Conservation (phyloP, 2,113 vertebrate species). For the Pandion haliaetus region DNA sequence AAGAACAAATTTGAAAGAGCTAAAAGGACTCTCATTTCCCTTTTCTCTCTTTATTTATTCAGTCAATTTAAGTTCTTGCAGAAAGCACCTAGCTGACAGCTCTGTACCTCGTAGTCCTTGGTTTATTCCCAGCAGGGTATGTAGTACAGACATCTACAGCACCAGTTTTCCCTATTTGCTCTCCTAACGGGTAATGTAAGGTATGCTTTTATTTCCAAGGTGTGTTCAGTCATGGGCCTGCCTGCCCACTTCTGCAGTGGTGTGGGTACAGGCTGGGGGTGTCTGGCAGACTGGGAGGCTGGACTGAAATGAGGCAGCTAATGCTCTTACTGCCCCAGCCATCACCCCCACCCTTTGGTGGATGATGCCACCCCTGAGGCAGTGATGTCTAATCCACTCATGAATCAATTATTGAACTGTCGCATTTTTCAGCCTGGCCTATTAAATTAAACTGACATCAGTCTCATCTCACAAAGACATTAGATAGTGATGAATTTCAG, state of each 20-base stretch:
- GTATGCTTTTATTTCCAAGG: neutral
- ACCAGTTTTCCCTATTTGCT: neutral
- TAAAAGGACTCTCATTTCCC: slow-evolving; percentile 22
- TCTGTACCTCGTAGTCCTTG: neutral
- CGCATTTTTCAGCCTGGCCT: slow-evolving; percentile 55
- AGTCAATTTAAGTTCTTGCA: slow-evolving; percentile 47
- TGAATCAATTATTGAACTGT: slow-evolving; percentile 67
- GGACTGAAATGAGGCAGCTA: neutral
- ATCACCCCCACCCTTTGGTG: neutral
- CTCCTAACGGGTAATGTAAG: accelerated
- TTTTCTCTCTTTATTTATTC: slow-evolving; percentile 52
- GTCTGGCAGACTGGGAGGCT: neutral
- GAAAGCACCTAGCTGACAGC: slow-evolving; percentile 50
- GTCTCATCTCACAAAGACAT: slow-evolving; percentile 65
- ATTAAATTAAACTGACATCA: slow-evolving; percentile 68
- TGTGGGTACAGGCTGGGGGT: neutral
- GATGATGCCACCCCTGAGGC: slow-evolving; percentile 40
- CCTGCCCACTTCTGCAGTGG: neutral
- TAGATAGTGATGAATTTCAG: slow-evolving; percentile 66
- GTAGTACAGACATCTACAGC: neutral
- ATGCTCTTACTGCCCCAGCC: neutral
- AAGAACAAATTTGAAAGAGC: slow-evolving; percentile 14
- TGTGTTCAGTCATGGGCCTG: neutral
- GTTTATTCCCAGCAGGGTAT: slow-evolving; percentile 8
- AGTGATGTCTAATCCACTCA: slow-evolving; percentile 46